phyloP scores from a whole-genome alignment of 2,888 invertebrate species.

The Cataglyphis rosenhaueri region DNA sequence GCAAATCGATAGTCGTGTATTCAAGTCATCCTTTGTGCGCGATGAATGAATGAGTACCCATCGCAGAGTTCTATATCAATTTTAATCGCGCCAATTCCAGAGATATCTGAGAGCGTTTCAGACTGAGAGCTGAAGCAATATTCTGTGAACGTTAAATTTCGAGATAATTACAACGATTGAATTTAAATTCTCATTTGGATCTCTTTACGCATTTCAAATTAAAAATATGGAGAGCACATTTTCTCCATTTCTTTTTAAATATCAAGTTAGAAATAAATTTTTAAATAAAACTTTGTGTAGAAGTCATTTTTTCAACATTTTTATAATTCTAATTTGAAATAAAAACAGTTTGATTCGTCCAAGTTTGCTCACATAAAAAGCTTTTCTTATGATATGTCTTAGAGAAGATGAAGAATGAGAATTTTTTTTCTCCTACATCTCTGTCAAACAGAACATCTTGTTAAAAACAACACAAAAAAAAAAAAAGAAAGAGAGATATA shows the following conservation, averaged over 20 bases:
- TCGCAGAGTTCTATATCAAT: neutral
- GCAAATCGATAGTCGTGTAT: constrained; percentile 34
- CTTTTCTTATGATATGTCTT: neutral
- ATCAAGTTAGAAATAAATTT: neutral
- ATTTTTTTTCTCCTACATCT: neutral
- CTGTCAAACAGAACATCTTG: neutral
- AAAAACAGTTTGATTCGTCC: neutral
- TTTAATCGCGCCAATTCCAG: constrained; percentile 10
- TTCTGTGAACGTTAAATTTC: neutral
- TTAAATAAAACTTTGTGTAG: neutral
- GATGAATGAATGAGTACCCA: constrained; percentile 4
- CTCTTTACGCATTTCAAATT: neutral
- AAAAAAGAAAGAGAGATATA: neutral
- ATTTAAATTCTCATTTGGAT: neutral
- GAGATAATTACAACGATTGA: neutral
- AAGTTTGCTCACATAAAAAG: neutral
- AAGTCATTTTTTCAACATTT: neutral
- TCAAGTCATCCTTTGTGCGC: constrained; percentile 15
- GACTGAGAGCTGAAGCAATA: neutral
- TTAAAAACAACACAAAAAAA: neutral
- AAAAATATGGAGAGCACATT: neutral
- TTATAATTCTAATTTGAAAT: neutral
- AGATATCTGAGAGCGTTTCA: neutral
- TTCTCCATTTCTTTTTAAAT: neutral
- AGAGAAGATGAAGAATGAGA: neutral